Evolutionary conservation across 2,113 vertebrate genomes (phyloP), one percentile per base, ranked within the genome.

Genomic region (Phainopepla nitens): DNA sequence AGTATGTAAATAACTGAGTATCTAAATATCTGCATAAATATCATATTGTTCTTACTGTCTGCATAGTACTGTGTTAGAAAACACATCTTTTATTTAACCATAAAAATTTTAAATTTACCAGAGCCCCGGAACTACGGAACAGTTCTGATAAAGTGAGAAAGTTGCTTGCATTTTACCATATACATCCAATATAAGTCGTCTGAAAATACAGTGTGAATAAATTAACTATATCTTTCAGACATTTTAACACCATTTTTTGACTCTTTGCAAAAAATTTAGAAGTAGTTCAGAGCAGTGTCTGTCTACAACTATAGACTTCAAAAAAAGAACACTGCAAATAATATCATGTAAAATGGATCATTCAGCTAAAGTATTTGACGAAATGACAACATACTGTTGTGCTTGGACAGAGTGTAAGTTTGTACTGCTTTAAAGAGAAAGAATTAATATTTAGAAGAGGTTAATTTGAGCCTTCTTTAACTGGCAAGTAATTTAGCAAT

Each of bases 21-120:
- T 39, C 20, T 64, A 82, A 82, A 50, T 72, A 85, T 16, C 41
- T 65, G 41, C 29, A 31, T 33, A 80, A 87, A 42, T 60, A 58
- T 39, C 1, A 25, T 27, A 15, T 56, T 61, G 39, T 2, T 47
- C 21, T 70, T 80, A n/a, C 42, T 69, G 3, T 49, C 60, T 27
- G 19, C 3, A 41, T 10, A 71, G 18, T 20, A 45, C 6, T 56
- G 7, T 56, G 31, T 78, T 44, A 58, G 11, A 91, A 93, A 87
- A 47, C 14, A 54, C 7, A 17, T 31, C 0, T 91, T 89, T 41
- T 65, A 53, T 58, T 89, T 91, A 87, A 72, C 20, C 22, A 57
- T 24, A 60, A 72, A 75, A 79, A n/a, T 60, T 8, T 89, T 61
- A 0, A 0, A 16, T 3, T 65, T 86, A 28, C 1, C 23, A 47